Evolutionary conservation across 2,113 vertebrate species (phyloP).

Genomic region (Forbesichthys agassizii): DNA sequence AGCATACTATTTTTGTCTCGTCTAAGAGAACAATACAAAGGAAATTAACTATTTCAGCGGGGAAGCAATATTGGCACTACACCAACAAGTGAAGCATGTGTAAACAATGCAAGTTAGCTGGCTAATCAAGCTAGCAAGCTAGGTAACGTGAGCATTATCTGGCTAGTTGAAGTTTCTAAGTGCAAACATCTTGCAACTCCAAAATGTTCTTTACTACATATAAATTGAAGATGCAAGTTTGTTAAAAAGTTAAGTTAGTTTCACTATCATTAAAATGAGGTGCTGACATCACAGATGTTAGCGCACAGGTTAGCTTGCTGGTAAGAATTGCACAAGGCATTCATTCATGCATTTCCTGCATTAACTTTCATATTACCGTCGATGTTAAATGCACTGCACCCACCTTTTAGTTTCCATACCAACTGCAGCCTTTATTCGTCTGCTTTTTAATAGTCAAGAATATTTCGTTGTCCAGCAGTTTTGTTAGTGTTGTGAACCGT

Average conservation of each 20-base stretch:
- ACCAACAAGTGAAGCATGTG: slow-evolving; percentile 54
- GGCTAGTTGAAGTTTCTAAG: no score
- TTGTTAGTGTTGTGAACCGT: slow-evolving; percentile 15
- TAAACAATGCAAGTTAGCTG: slow-evolving; percentile 69
- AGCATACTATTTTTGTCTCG: no score
- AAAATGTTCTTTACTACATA: no score
- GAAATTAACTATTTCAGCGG: no score
- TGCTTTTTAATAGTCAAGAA: background rate
- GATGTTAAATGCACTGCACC: slow-evolving; percentile 67
- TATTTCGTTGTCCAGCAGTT: slow-evolving; percentile 9
- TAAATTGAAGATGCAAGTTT: no score
- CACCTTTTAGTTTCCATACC: slow-evolving; percentile 93
- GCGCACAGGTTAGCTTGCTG: slow-evolving; percentile 5
- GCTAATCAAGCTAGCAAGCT: slow-evolving; percentile 71
- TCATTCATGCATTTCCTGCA: slow-evolving; percentile 54
- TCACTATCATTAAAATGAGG: no score
- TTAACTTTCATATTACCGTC: slow-evolving; percentile 72
- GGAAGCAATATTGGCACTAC: slow-evolving; percentile 1
- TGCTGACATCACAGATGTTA: no score
- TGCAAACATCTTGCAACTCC: no score
- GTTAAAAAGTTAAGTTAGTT: no score
- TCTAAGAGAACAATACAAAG: background rate
- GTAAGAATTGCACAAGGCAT: slow-evolving; percentile 26
- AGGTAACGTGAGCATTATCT: background rate
- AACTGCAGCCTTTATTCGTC: slow-evolving; percentile 31